A percentile compares a stretch with the other conserved stretches of the same genome.
phyloP scores from a whole-genome alignment of 2,888 invertebrate species.

The Platerodrilus igneus region DNA sequence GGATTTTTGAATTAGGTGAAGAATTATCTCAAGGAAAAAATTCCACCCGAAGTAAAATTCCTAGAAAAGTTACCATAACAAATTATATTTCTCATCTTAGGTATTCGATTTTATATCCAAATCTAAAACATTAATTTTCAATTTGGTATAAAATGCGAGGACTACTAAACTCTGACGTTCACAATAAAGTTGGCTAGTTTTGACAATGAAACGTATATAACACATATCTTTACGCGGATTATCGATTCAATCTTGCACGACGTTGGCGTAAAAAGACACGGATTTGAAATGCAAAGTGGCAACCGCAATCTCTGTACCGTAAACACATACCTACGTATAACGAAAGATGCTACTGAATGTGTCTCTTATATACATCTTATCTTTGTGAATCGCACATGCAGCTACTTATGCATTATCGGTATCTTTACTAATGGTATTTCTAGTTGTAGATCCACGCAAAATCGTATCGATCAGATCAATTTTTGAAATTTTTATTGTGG shows the following conservation, averaged over 20 bases:
- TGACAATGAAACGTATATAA: constrained; percentile 41
- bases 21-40: too few species aligned
- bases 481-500: too few species aligned
- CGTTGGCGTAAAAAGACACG: constrained; percentile 43
- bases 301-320: constrained; percentile 37
- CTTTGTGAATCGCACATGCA: constrained; percentile 43
- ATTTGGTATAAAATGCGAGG: too few species aligned
- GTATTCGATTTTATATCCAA: too few species aligned
- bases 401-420: constrained; percentile 31
- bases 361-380: constrained; percentile 35
- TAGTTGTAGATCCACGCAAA: too few species aligned
- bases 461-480: too few species aligned
- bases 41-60: too few species aligned
- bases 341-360: constrained; percentile 37
- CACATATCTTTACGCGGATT: constrained; percentile 45
- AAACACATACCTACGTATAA: constrained; percentile 42
- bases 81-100: too few species aligned
- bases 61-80: too few species aligned
- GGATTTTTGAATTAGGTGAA: too few species aligned
- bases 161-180: constrained; percentile 22
- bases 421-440: constrained; percentile 22
- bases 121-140: too few species aligned
- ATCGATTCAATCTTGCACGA: constrained; percentile 46
- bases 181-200: constrained; percentile 36
- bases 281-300: constrained; percentile 46